phyloP scores from a whole-genome alignment of 2,797 vertebrate species.

The Parauchenoglanis ngamensis region DNA sequence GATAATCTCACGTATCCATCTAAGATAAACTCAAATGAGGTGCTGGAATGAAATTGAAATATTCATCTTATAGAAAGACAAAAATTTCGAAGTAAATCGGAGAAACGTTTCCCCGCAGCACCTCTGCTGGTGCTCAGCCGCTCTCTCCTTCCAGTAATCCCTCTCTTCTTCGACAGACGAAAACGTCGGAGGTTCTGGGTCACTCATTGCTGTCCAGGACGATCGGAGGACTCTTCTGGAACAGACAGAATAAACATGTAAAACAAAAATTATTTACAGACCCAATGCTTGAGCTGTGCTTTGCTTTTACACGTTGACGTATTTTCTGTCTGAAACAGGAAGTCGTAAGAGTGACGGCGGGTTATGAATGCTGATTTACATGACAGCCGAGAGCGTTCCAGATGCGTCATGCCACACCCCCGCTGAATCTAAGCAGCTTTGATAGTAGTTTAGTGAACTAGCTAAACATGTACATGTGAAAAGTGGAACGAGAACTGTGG shows the following conservation, averaged over 20 bases:
- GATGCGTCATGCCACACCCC: background rate
- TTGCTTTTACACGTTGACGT: background rate
- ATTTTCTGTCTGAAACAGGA: background rate
- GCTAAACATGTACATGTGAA: background rate
- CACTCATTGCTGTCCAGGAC: constrained; percentile 68
- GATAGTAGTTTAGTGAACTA: background rate
- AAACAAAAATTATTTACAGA: background rate
- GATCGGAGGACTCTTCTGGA: background rate
- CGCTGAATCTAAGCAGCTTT: too few relatives aligned
- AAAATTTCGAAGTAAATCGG: background rate
- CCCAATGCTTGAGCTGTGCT: too few relatives aligned
- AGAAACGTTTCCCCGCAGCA: constrained; percentile 57
- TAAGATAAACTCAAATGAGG: background rate
- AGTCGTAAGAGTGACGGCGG: background rate
- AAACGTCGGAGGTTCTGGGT: constrained; percentile 72
- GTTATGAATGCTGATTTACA: background rate
- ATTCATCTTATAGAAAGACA: constrained; percentile 20
- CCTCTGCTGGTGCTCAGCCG: constrained; percentile 85
- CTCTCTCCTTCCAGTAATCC: constrained; percentile 88
- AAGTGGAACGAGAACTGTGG: background rate
- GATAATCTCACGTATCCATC: too few relatives aligned
- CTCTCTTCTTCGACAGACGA: constrained; percentile 84
- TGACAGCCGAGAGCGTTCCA: too few relatives aligned
- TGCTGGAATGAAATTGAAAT: background rate
- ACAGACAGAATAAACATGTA: background rate